These are phyloP conservation scores for Stomorhina lunata DNA, from an alignment of 2,888 invertebrate species.

Conservation along the genomic window DNA sequence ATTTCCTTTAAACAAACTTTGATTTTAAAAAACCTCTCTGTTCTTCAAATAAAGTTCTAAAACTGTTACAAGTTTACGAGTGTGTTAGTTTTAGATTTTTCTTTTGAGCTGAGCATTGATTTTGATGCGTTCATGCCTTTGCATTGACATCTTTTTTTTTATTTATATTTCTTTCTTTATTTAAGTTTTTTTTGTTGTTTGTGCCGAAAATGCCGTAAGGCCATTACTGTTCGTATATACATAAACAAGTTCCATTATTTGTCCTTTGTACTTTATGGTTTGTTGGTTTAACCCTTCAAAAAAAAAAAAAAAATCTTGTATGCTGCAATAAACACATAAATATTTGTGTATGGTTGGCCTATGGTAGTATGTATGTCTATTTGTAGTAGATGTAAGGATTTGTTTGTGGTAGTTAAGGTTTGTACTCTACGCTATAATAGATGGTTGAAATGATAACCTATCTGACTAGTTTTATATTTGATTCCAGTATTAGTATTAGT, in stretches of 20 bases:
- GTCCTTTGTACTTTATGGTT: slow-evolving; percentile 39
- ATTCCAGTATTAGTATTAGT: no score
- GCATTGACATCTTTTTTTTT: slow-evolving; percentile 31
- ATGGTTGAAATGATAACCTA: no score
- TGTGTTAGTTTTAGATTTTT: background rate
- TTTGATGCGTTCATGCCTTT: slow-evolving; percentile 49
- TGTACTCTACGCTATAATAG: no score
- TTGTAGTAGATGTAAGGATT: background rate
- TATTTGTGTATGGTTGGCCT: background rate
- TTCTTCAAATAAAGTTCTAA: background rate
- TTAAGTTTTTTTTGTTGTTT: slow-evolving; percentile 1
- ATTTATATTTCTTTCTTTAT: background rate
- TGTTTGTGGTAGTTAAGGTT: no score
- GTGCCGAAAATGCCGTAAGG: slow-evolving; percentile 35
- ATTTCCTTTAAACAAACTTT: no score
- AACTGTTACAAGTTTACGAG: background rate
- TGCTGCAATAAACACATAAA: slow-evolving; percentile 4
- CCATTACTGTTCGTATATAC: slow-evolving; percentile 18
- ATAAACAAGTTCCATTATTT: slow-evolving; percentile 47
- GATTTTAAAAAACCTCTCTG: no score
- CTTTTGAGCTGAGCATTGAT: slow-evolving; percentile 27
- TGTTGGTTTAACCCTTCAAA: slow-evolving; percentile 45
- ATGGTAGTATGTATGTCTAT: background rate
- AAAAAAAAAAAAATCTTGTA: slow-evolving; percentile 30
- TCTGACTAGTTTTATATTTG: no score